These are phyloP conservation scores for Hylyphantes graminicola DNA, from an alignment of 1,140 invertebrate species.

Conservation along the genomic window DNA sequence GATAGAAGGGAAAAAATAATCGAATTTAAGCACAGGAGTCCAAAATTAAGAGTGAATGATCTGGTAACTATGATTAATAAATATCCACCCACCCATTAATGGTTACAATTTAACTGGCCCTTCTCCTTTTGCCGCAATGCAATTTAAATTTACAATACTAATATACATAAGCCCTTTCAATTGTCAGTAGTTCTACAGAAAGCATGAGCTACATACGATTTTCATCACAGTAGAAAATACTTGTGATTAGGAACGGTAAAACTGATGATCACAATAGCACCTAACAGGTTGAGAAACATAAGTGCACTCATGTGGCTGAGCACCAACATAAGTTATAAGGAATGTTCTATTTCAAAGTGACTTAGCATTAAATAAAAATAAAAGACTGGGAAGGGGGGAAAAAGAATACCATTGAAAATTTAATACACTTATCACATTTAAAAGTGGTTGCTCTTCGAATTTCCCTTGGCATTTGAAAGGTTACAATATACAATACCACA, in stretches of 20 bases:
- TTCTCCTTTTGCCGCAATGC: conserved; percentile 56
- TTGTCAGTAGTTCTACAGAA: conserved; percentile 45
- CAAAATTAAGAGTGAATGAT: conserved; percentile 14
- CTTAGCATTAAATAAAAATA: conserved; percentile 24
- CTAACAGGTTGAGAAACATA: conserved; percentile 58
- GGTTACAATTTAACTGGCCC: conserved; percentile 28
- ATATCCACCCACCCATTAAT: background rate
- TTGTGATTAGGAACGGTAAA: conserved; percentile 61
- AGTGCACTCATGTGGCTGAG: conserved; percentile 47
- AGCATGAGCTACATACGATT: conserved; percentile 55
- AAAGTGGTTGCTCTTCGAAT: conserved; percentile 44
- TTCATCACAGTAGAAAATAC: conserved; percentile 61
- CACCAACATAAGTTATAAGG: conserved; percentile 56
- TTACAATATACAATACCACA: conserved; percentile 58
- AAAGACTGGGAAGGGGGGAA: background rate
- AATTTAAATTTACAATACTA: conserved; percentile 57
- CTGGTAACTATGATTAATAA: background rate
- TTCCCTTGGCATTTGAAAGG: conserved; percentile 56
- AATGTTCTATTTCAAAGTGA: conserved; percentile 59
- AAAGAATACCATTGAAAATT: conserved; percentile 43
- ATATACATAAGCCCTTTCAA: conserved; percentile 58
- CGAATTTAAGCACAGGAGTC: conserved; percentile 56
- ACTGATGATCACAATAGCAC: conserved; percentile 61
- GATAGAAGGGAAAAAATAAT: conserved; percentile 49
- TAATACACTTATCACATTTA: conserved; percentile 61